Percentiles rank a stretch among this genome's conserved stretches.
Evolutionary conservation across 1,140 invertebrate genomes (phyloP).

Genomic region (Paraescarpia echinospica): DNA sequence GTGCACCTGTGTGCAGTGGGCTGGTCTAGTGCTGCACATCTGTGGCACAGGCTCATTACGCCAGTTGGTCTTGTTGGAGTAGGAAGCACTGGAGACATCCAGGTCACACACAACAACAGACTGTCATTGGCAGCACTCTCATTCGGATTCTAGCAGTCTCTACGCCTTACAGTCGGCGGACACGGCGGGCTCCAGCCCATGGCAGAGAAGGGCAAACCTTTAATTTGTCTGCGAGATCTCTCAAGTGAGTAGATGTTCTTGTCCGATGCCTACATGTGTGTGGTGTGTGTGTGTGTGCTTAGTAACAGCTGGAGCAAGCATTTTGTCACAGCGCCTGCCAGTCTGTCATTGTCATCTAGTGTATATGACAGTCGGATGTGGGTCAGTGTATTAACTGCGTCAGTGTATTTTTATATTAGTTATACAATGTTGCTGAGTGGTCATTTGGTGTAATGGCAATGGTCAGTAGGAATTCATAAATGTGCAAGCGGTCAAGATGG

Average conservation of each 20-base stretch:
- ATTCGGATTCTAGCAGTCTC: neutral
- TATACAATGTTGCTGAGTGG: neutral
- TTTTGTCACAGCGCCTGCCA: neutral
- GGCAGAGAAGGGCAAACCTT: neutral
- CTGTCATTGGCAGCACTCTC: neutral
- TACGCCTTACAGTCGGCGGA: neutral
- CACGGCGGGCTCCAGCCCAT: neutral
- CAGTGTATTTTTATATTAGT: neutral
- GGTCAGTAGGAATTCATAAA: neutral
- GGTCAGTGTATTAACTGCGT: neutral
- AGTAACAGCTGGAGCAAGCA: neutral
- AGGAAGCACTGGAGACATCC: neutral
- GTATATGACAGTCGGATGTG: neutral
- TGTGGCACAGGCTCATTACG: neutral
- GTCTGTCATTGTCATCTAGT: neutral
- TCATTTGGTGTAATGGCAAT: neutral
- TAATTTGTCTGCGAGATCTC: conserved; percentile 5
- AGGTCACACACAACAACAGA: neutral
- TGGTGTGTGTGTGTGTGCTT: neutral
- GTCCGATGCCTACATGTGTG: neutral
- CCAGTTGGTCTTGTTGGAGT: neutral
- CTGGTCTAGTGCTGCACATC: neutral
- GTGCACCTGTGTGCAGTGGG: neutral
- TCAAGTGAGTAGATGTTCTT: neutral
- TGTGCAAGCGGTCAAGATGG: neutral